Evolutionary conservation across 1,140 invertebrate genomes (phyloP), one percentile per base, ranked within the genome.

Genomic region (Neodiprion fabricii): DNA sequence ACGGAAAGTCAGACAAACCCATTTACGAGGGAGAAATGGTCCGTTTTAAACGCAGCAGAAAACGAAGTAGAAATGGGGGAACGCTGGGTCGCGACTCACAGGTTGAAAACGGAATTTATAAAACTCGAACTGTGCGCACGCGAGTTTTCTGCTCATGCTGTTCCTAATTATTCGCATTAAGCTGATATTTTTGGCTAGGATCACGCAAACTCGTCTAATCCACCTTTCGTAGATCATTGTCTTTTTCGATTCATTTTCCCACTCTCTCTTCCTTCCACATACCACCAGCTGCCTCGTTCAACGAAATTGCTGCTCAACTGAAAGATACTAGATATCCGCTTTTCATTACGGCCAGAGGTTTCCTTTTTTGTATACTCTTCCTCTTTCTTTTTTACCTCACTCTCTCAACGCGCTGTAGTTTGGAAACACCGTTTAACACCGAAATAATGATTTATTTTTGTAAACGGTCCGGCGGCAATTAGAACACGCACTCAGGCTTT

Each of bases 1-100:
- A 66, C 77, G 71, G 71, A 77, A 74, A 78, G 75, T 78, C 75
- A 78, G 77, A 78, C 77, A 78, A 78, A 78, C 74, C 74, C 75
- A 76, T 76, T 78, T 74, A 67, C 28, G 67, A 71, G 77, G 70
- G 21, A 61, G 77, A 74, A 72, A 75, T 75, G 76, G 72, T 74
- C 72, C 73, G 72, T 78, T 78, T 78, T 74, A 76, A 72, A 61
- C 53, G 53, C n/a, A 17, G 53, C 53, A 61, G 53, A 61, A 61
- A 61, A 61, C 53, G n/a, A 61, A 17, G 53, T 61, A 61, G 53
- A 61, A 17, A 61, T 9, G 4, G 7, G 53, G 53, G 53, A 5
- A 9, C 53, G 7, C 53, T 9, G 53, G 9, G 53, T 61, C 53
- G 53, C 53, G 53, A 61, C 53, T 61, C n/a, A 61, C 53, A 17